phyloP scores from a whole-genome alignment of 2,797 vertebrate genomes.

The Ptychobarbus kaznakovi region DNA sequence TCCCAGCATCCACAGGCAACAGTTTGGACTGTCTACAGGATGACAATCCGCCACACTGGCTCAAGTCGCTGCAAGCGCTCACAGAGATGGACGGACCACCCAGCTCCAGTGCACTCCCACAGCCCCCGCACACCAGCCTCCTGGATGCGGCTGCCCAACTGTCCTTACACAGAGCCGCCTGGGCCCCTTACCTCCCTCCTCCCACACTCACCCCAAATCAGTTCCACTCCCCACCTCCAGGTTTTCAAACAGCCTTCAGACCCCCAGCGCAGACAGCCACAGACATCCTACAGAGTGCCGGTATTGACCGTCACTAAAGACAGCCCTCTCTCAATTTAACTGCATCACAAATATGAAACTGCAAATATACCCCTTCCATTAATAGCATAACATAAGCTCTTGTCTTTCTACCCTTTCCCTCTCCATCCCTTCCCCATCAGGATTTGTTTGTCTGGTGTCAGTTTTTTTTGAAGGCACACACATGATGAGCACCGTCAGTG shows the following conservation, averaged over 20 bases:
- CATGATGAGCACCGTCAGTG: slow-evolving; percentile 13
- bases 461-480: slow-evolving; percentile 66
- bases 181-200: slow-evolving; percentile 89
- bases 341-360: slow-evolving; percentile 76
- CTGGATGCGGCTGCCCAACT: slow-evolving; percentile 89
- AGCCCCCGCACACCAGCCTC: slow-evolving; percentile 83
- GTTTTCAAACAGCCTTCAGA: slow-evolving; percentile 99
- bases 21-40: slow-evolving; percentile 99
- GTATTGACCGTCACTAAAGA: slow-evolving; percentile 97
- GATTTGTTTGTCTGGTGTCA: slow-evolving; percentile 69
- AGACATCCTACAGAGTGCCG: slow-evolving; percentile 99
- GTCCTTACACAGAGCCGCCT: slow-evolving; percentile 96
- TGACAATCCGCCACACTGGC: slow-evolving; percentile 99
- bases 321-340: slow-evolving; percentile 67
- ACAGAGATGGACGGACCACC: slow-evolving; percentile 96
- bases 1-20: slow-evolving; percentile 92
- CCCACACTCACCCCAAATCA: slow-evolving; percentile 89
- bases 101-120: slow-evolving; percentile 80
- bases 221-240: slow-evolving; percentile 96
- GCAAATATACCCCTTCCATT: slow-evolving; percentile 80
- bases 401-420: slow-evolving; percentile 70
- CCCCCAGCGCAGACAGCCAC: slow-evolving; percentile 95
- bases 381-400: slow-evolving; percentile 81
- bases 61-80: slow-evolving; percentile 98
- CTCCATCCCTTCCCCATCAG: slow-evolving; percentile 43